phyloP scores from a whole-genome alignment of 2,888 invertebrate genomes.

The Nomada hirtipes region DNA sequence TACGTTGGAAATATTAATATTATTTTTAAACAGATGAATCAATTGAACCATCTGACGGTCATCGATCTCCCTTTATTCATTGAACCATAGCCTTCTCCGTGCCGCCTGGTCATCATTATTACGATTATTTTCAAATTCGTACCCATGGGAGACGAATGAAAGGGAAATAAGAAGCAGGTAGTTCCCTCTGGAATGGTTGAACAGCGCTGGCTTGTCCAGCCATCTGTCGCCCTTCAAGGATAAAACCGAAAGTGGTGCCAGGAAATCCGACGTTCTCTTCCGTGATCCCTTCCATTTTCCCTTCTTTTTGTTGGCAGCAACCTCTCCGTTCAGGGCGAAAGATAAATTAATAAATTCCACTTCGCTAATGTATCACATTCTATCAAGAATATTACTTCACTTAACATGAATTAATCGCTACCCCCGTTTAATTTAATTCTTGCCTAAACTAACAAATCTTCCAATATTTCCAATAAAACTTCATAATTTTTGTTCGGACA shows the following conservation, averaged over 20 bases:
- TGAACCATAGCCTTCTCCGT: conserved; percentile 5
- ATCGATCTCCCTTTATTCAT: conserved; percentile 28
- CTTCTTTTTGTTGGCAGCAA: conserved; percentile 24
- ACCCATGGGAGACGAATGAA: conserved; percentile 44
- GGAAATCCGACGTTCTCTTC: conserved; percentile 47
- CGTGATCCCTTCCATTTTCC: conserved; percentile 41
- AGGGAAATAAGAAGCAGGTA: conserved; percentile 41
- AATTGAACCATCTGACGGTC: neutral
- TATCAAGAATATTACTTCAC: neutral
- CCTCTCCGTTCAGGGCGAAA: neutral
- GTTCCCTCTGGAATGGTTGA: conserved; percentile 56
- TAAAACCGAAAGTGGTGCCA: conserved; percentile 53
- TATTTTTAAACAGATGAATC: conserved; percentile 5
- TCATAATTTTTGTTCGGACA: too few species aligned
- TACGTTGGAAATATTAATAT: neutral
- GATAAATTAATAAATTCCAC: conserved; percentile 6
- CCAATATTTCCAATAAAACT: too few species aligned
- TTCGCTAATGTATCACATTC: neutral
- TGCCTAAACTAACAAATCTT: too few species aligned
- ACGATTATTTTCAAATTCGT: conserved; percentile 59
- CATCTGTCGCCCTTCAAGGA: conserved; percentile 65
- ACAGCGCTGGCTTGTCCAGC: conserved; percentile 55
- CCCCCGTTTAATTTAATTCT: neutral
- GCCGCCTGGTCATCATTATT: conserved; percentile 40
- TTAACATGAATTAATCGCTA: neutral